These are phyloP conservation scores for Euleptes europaea DNA, from an alignment of 2,113 vertebrate genomes.

Conservation along the genomic window DNA sequence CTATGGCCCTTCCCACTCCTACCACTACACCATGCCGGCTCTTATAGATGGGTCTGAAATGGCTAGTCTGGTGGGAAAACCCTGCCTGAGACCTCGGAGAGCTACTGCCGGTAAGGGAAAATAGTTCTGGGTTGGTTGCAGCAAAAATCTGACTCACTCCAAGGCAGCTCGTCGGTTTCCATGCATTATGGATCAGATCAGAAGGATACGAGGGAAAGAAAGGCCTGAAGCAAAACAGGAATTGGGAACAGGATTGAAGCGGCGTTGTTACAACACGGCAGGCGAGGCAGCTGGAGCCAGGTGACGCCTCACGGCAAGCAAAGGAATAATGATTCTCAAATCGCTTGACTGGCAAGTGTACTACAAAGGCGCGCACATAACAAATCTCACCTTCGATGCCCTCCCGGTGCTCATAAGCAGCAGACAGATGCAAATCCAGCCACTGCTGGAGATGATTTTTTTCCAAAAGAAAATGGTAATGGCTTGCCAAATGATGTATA, in stretches of 20 bases:
- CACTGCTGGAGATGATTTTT: not conserved
- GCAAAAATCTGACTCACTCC: not conserved
- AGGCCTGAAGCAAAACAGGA: not conserved
- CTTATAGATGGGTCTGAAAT: not conserved
- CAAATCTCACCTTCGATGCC: not conserved
- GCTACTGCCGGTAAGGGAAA: not conserved
- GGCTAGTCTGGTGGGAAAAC: not conserved
- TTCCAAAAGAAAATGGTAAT: too few species aligned
- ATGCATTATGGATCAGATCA: not conserved
- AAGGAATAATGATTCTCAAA: too few species aligned
- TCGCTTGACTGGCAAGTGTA: too few species aligned
- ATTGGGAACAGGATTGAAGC: not conserved
- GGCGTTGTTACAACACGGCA: not conserved
- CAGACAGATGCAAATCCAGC: not conserved
- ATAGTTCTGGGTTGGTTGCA: not conserved
- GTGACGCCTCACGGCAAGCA: too few species aligned
- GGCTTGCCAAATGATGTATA: too few species aligned
- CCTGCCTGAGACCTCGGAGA: not conserved
- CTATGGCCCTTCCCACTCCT: too few species aligned
- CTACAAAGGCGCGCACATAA: not conserved
- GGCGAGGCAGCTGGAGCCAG: not conserved
- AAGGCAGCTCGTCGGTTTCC: not conserved
- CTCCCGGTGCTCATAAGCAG: not conserved
- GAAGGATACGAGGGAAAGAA: not conserved
- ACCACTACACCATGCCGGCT: too few species aligned